Base-by-base conservation (phyloP, 2,888 invertebrate genomes). In the Mythimna vitellina region DNA sequence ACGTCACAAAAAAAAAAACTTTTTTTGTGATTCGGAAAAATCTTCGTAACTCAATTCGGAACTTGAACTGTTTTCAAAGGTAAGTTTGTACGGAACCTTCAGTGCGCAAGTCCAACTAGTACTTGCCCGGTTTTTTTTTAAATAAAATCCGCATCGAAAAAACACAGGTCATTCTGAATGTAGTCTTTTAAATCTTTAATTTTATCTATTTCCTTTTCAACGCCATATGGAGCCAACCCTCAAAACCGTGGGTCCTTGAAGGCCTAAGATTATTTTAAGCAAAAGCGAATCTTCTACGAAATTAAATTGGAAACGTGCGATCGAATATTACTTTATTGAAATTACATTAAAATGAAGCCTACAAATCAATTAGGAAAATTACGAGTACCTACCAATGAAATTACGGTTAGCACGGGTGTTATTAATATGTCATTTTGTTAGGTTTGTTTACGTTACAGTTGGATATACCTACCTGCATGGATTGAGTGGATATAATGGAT, bases 251-350 rank as follows among this genome's bases (percentile, higher is more conserved):
- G 60, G 20, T 6, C 53, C 42, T 74, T 63, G 22, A 64, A 63
- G 57, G 25, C n/a, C 14, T 53, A 76, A 63, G 25, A 74, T 72
- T 70, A 78, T 74, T 72, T 65, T 53, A 63, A 61, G 35, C 65
- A 79, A 57, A 64, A 67, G 38, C n/a, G 42, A 38, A 60, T 65
- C 57, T 58, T 51, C 22, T 8, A 51, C 58, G n/a, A 54, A 81
- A 76, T 70, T 35, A 54, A 76, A 77, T 70, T 76, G n/a, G 51
- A 67, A 80, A 76, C 68, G 68, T 76, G 65, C n/a, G 67, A 65
- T 60, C 51, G 12, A 66, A 57, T 77, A 69, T 60, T 38, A 64
- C 60, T 25, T 57, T 42, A 56, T 67, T 54, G 25, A 61, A 71
- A 78, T 67, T 22, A 61, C 35, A 67, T 77, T 67, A 46, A 38